A percentile compares a stretch with the other conserved stretches of the same genome.
phyloP scores from a whole-genome alignment of 2,888 invertebrate genomes.

The Noctua comes region DNA sequence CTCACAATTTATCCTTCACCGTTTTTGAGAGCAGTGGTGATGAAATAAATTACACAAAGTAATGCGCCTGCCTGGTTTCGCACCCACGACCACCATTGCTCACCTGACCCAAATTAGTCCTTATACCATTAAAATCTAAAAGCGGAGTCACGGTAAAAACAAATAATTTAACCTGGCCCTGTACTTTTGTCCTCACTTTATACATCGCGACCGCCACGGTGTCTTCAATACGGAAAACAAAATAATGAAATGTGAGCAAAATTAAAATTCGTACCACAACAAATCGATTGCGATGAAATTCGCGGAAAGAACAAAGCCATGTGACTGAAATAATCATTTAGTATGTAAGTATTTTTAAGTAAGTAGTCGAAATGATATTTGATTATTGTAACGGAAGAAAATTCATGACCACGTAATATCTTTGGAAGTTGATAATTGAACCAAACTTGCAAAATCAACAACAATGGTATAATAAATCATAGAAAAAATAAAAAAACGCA shows the following conservation, averaged over 20 bases:
- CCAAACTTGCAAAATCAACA: background rate
- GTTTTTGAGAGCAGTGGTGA: no score
- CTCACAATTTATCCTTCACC: no score
- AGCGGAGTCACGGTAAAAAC: background rate
- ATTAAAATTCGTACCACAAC: conserved; percentile 51
- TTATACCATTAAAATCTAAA: conserved; percentile 25
- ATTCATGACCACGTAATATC: background rate
- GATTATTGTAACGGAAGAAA: background rate
- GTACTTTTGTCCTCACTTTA: conserved; percentile 4
- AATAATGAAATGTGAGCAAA: conserved; percentile 28
- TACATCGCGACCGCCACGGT: conserved; percentile 1
- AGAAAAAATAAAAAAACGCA: no score
- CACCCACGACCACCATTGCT: no score
- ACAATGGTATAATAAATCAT: background rate
- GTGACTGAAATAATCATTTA: conserved; percentile 29
- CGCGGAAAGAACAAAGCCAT: conserved; percentile 38
- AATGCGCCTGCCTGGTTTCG: no score
- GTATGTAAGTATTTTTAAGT: background rate
- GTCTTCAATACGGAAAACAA: conserved; percentile 28
- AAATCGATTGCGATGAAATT: conserved; percentile 55
- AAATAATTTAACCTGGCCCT: conserved; percentile 6
- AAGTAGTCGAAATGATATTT: background rate
- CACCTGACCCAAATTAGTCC: no score
- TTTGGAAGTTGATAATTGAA: background rate
- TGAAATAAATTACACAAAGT: no score